Evolutionary conservation across 2,797 vertebrate genomes (phyloP).

Genomic region (Antrozous pallidus): DNA sequence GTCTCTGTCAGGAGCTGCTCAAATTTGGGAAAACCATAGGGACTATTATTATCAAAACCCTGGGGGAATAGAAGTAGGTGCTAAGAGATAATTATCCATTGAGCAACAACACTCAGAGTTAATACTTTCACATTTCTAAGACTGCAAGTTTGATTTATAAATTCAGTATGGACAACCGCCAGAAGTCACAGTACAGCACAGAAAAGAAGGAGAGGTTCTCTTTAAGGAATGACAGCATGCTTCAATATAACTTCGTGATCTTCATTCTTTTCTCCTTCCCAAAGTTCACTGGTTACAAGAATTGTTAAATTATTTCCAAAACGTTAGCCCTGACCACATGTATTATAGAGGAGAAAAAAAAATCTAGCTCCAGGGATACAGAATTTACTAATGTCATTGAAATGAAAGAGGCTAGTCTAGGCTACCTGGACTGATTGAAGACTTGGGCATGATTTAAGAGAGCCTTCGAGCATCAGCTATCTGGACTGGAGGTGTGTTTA

Average conservation of each 20-base stretch:
- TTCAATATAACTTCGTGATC: background rate
- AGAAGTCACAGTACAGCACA: background rate
- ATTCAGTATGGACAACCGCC: background rate
- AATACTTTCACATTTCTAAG: background rate
- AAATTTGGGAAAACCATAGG: background rate
- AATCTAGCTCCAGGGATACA: background rate
- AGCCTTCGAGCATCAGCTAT: background rate
- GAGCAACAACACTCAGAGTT: background rate
- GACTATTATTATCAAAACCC: background rate
- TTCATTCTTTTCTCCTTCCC: background rate
- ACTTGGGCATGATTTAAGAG: background rate
- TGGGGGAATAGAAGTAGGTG: background rate
- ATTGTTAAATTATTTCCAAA: background rate
- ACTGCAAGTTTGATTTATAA: background rate
- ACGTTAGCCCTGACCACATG: background rate
- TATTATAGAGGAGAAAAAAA: background rate
- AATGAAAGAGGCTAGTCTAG: background rate
- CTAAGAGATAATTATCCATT: background rate
- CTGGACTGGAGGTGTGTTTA: constrained; percentile 26
- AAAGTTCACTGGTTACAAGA: background rate
- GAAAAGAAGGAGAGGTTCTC: background rate
- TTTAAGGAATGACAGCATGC: background rate
- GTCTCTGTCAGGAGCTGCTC: background rate
- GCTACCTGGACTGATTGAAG: background rate
- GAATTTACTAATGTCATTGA: background rate